Percentiles rank a stretch among this genome's conserved stretches.
phyloP scores from a whole-genome alignment of 2,797 vertebrate species.

The Ceryle rudis region DNA sequence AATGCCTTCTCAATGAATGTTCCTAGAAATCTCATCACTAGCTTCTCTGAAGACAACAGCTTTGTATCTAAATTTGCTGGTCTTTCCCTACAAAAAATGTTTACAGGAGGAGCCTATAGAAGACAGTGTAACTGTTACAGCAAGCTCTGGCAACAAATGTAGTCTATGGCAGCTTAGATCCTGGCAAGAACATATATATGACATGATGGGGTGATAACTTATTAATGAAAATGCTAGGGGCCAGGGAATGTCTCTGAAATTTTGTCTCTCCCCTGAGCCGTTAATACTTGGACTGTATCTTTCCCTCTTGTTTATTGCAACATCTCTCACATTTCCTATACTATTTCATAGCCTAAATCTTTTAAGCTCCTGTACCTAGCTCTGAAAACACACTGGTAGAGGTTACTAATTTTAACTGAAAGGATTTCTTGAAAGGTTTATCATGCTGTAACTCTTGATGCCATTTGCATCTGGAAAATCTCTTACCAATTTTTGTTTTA shows the following conservation, averaged over 20 bases:
- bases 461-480: not conserved
- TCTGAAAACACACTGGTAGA: not conserved
- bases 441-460: not conserved
- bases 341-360: not conserved
- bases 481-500: not conserved
- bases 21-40: not conserved
- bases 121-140: not conserved
- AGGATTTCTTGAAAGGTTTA: not conserved
- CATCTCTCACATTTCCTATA: not conserved
- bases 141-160: not conserved
- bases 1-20: not conserved
- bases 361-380: not conserved
- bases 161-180: not conserved
- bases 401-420: not conserved
- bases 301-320: not conserved
- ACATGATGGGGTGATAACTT: not conserved
- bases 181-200: not conserved
- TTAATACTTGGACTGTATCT: not conserved
- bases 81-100: not conserved
- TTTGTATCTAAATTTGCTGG: not conserved
- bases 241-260: not conserved
- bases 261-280: not conserved
- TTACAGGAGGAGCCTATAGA: not conserved
- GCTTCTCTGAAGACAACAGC: not conserved
- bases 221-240: not conserved